A percentile compares a stretch with the other conserved stretches of the same genome.
Conservation (phyloP, 2,113 vertebrate genomes). For the Pelobates fuscus region DNA sequence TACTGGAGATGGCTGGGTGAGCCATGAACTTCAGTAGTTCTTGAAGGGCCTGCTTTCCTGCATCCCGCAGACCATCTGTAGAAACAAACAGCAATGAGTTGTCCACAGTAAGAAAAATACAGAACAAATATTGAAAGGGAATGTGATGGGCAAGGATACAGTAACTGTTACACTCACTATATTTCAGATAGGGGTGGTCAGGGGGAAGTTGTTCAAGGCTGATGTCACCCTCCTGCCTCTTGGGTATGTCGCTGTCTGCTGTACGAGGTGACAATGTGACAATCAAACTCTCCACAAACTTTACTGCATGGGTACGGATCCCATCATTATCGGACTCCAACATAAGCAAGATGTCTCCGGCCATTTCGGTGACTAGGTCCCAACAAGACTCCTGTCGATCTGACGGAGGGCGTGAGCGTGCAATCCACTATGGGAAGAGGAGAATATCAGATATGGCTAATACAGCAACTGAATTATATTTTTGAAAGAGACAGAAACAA, state of each 20-base stretch:
- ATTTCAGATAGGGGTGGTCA: conserved; percentile 88
- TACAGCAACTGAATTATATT: too few species aligned
- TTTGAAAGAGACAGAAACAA: too few species aligned
- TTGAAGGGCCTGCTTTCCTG: conserved; percentile 84
- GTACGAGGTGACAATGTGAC: conserved; percentile 84
- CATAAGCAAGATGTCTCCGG: conserved; percentile 80
- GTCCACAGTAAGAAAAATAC: too few species aligned
- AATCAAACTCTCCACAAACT: conserved; percentile 90
- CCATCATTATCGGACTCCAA: conserved; percentile 94
- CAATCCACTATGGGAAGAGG: conserved; percentile 77
- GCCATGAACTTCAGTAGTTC: conserved; percentile 96
- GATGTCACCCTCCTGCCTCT: conserved; percentile 85
- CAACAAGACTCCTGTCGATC: conserved; percentile 92
- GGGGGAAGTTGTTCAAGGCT: conserved; percentile 86
- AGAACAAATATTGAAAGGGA: neutral
- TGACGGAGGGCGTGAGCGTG: conserved; percentile 75
- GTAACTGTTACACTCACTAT: conserved; percentile 65
- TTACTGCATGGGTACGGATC: conserved; percentile 91
- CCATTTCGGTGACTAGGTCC: conserved; percentile 90
- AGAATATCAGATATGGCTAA: neutral
- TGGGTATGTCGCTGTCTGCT: conserved; percentile 83
- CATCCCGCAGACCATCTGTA: conserved; percentile 79
- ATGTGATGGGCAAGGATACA: too few species aligned
- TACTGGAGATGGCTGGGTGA: conserved; percentile 93
- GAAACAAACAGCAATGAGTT: too few species aligned